Evolutionary conservation across 2,888 invertebrate species (phyloP).

Genomic region (Phania funesta): DNA sequence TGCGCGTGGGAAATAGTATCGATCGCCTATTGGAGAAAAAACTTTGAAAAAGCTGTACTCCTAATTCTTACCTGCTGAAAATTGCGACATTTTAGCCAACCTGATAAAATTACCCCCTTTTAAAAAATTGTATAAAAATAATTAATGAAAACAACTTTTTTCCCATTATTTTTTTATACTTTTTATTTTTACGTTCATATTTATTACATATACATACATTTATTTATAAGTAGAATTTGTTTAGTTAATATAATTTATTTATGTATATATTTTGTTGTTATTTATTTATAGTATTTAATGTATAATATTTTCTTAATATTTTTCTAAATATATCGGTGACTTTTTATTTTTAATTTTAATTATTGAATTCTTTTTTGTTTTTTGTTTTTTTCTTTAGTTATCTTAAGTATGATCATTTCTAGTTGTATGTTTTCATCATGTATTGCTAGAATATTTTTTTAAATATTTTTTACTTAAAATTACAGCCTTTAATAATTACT

Average conservation of each 20-base stretch:
- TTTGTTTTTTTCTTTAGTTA: conserved; percentile 40
- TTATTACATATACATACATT: conserved; percentile 69
- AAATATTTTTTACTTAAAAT: conserved; percentile 77
- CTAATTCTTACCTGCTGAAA: no score
- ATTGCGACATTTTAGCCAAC: no score
- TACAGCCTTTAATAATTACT: conserved; percentile 80
- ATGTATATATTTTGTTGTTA: conserved; percentile 57
- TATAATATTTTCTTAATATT: conserved; percentile 52
- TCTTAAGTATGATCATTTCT: conserved; percentile 48
- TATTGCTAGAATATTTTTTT: conserved; percentile 61
- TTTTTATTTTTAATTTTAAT: conserved; percentile 42
- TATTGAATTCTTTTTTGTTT: conserved; percentile 16
- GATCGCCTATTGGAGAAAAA: no score
- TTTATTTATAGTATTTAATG: conserved; percentile 59
- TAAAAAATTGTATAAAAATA: not conserved
- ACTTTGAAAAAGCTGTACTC: no score
- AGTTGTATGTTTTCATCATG: conserved; percentile 60
- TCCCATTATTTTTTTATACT: conserved; percentile 71
- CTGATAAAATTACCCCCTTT: no score
- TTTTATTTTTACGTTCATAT: conserved; percentile 71
- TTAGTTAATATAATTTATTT: conserved; percentile 65
- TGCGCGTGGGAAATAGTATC: no score
- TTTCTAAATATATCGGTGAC: conserved; percentile 64
- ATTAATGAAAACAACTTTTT: conserved; percentile 62
- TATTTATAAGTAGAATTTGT: conserved; percentile 61